Evolutionary conservation across 2,888 invertebrate genomes (phyloP), one percentile per base, ranked within the genome.

Genomic region (Eustalomyia histrio): DNA sequence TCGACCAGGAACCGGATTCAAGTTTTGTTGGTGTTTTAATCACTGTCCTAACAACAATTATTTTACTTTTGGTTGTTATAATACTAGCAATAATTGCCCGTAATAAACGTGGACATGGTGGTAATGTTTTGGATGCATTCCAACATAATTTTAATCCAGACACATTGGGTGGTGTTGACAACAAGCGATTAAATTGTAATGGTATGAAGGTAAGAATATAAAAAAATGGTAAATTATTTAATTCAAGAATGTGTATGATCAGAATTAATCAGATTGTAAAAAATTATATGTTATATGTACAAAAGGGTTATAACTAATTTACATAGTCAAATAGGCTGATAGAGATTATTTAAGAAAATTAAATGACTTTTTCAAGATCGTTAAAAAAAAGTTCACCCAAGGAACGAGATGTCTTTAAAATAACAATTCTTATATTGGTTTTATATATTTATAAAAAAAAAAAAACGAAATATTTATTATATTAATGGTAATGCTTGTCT

Each of bases 61-160:
- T 95, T 86, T 91, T 95, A 83, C 91, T 95, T 86, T 92, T 95
- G 76, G 92, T 94, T 83, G 93, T 93, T 58, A 93, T 94, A 81
- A 94, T 95, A 88, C 91, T 93, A 84, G 93, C 95, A 90, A 94
- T 95, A 90, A 93, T 94, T 85, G 92, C 93, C 83, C 91, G 94
- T 83, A 94, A 93, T 88, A 92, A 93, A 85, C 92, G 92, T 67
- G 89, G 89, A 76, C 89, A 90, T 83, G 90, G 90, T 53, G 86
- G 87, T 67, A 90, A 91, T 84, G 91, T 90, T 63, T 86, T 91
- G 82, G 90, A 91, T 85, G 90, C 90, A 83, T 89, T 91, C 84
- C 91, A 91, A 85, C 90, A 90, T 84, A 91, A 90, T 84, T 91
- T 90, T 86, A 89, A 90, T 87, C 90, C 91, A 84, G 90, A 91